These are phyloP conservation scores for Otolemur garnettii DNA, from an alignment of 2,113 vertebrate genomes.

Conservation along the genomic window DNA sequence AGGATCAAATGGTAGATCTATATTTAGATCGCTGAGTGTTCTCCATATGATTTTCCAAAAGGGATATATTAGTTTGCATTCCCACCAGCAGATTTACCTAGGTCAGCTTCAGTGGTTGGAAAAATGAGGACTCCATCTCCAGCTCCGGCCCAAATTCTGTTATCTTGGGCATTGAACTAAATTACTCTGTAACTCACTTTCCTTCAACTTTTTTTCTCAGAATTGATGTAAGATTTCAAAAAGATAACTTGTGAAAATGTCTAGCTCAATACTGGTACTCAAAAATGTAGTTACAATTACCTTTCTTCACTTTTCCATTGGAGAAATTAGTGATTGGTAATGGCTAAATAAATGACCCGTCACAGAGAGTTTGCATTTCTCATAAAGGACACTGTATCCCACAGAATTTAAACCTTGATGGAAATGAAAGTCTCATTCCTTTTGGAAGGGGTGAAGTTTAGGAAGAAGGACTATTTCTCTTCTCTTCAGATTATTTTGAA, in stretches of 20 bases:
- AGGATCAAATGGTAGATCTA: too few relatives aligned
- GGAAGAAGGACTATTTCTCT: background rate
- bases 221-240: constrained; percentile 16
- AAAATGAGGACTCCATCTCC: background rate
- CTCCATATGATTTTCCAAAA: too few relatives aligned
- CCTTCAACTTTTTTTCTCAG: background rate
- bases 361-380: background rate
- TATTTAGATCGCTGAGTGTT: too few relatives aligned
- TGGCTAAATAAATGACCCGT: background rate
- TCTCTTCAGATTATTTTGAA: background rate
- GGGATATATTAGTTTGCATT: too few relatives aligned
- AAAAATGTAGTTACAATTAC: constrained; percentile 4
- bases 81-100: background rate
- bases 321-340: background rate
- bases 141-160: background rate
- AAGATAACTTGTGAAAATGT: background rate
- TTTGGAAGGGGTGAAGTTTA: background rate
- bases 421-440: background rate
- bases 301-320: background rate
- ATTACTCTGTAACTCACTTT: background rate
- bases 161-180: background rate
- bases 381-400: background rate
- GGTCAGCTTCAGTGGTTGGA: background rate
- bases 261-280: background rate
- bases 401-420: background rate